Evolutionary conservation across 2,113 vertebrate species (phyloP), one percentile per base, ranked within the genome.

Genomic region (Labeo rohita): DNA sequence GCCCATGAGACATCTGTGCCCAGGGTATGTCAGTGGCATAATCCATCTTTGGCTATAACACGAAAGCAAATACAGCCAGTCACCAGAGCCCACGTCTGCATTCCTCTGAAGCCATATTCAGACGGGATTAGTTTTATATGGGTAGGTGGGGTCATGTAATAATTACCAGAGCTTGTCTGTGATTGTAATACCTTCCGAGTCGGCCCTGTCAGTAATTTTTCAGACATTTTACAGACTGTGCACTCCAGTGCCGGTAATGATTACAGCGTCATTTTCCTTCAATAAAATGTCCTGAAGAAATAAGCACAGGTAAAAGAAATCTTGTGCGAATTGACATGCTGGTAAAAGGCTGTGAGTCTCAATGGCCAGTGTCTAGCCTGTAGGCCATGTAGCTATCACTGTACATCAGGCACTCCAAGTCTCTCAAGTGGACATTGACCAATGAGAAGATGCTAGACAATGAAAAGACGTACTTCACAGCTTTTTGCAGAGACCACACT

Each of bases 1-100:
- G 49, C 74, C n/a, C 49, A 77, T 54, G 49, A 36, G 74, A 77
- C 74, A 77, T 76, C 74, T 52, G 47, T 77, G 74, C 49, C 23
- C 13, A 77, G 49, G 74, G 74, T 23, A 54, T 36, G 49, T 54
- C n/a, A 50, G 8, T 1, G 0, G 23, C 8, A 36, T 77, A 77
- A 77, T 77, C 75, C 1, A 8, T 77, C 50, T 54, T 23, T 77
- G 72, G 45, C 21, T 75, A 23, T 28, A 49, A 23, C 36, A 47
- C n/a, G 15, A 82, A 36, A 82, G 80, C 13, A 82, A 36, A 50
- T 28, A 82, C 1, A 47, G 34, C 28, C 80, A 82, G 80, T 70
- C 63, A 52, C 47, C 65, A 18, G 79, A 80, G 59, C n/a, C 10
- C 8, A 65, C 15, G 39, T 47, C 59, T 16, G 21, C 1, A 6